A percentile compares a stretch with the other conserved stretches of the same genome.
phyloP scores from a whole-genome alignment of 2,797 vertebrate species.

The Pangasius djambal region DNA sequence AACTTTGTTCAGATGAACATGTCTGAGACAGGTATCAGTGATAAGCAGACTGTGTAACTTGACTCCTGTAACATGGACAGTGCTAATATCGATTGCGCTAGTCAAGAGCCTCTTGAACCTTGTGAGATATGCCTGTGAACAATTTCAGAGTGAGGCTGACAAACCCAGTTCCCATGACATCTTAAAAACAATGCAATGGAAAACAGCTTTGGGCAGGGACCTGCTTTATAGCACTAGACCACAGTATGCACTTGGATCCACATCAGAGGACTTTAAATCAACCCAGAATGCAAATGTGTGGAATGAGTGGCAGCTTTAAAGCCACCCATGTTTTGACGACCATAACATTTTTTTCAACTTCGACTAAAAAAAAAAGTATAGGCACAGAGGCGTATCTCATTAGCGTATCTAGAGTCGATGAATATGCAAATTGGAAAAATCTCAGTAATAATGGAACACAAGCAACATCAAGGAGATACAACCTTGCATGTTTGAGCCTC shows the following conservation, averaged over 20 bases:
- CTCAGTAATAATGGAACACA: conserved; percentile 15
- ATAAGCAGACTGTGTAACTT: neutral
- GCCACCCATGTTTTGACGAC: neutral
- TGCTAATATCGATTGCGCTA: neutral
- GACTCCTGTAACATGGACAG: neutral
- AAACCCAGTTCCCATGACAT: neutral
- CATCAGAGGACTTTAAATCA: conserved; percentile 1
- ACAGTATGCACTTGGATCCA: conserved; percentile 2
- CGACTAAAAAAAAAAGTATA: neutral
- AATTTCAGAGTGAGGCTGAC: neutral
- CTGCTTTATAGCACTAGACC: neutral
- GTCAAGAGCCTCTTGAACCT: neutral
- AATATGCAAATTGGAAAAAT: conserved; percentile 8
- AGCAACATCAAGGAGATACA: neutral
- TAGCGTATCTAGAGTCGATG: neutral
- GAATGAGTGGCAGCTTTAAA: neutral
- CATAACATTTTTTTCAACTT: neutral
- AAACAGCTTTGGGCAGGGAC: conserved; percentile 10
- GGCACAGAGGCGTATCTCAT: neutral
- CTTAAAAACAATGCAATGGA: neutral
- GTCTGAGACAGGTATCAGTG: neutral
- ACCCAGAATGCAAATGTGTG: neutral
- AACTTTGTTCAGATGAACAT: neutral
- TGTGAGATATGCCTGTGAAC: neutral
- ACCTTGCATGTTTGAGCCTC: neutral